Conservation (phyloP, 2,797 vertebrate species). For the Arctocebus calabarensis region DNA sequence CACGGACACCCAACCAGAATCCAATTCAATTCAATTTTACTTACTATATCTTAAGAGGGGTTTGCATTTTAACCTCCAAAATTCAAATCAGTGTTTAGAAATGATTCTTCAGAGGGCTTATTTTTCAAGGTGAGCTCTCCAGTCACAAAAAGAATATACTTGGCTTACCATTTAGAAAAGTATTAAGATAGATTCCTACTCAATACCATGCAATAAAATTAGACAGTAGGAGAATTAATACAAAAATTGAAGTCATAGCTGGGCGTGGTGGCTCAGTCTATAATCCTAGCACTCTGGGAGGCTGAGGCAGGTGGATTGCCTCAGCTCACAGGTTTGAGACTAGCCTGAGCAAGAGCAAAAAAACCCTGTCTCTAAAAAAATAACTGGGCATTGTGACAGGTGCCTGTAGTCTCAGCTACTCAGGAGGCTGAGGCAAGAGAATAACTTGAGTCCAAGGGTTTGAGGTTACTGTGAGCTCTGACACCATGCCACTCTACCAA, state of each 20-base stretch:
- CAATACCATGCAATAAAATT: neutral
- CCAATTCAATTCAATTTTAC: neutral
- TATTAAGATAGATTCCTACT: slow-evolving; percentile 40
- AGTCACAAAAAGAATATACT: neutral
- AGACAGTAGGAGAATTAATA: neutral
- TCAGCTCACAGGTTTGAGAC: too few relatives aligned
- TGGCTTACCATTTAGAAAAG: slow-evolving; percentile 30
- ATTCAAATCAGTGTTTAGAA: slow-evolving; percentile 3
- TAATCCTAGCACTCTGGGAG: too few relatives aligned
- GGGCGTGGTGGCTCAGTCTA: too few relatives aligned
- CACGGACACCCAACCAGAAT: neutral
- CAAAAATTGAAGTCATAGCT: neutral
- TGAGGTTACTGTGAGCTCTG: too few relatives aligned
- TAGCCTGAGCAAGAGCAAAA: too few relatives aligned
- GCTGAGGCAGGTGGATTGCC: too few relatives aligned
- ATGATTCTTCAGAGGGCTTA: neutral
- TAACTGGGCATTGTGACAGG: too few relatives aligned
- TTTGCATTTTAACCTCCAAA: slow-evolving; percentile 27
- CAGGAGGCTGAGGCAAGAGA: too few relatives aligned
- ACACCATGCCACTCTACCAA: too few relatives aligned
- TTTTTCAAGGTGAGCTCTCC: neutral
- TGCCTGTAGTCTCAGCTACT: too few relatives aligned
- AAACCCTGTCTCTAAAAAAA: too few relatives aligned
- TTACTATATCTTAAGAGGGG: neutral
- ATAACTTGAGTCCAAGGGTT: too few relatives aligned